phyloP scores from a whole-genome alignment of 2,797 vertebrate genomes.

The Rhynchotus rufescens region DNA sequence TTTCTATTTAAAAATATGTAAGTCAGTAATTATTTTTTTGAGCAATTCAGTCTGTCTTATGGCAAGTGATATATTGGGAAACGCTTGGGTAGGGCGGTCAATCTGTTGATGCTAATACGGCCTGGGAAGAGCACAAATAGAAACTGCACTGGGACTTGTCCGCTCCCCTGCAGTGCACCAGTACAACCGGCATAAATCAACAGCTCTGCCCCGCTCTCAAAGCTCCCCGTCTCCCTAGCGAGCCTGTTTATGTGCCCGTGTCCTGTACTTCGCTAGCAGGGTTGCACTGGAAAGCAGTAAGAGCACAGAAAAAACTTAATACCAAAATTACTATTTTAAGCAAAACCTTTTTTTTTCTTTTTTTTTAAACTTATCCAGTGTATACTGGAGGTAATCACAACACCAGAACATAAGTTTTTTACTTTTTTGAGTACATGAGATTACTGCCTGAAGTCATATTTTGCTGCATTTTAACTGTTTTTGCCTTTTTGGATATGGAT shows the following conservation, averaged over 20 bases:
- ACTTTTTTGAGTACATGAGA: not conserved
- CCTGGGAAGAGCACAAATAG: not conserved
- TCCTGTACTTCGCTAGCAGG: not conserved
- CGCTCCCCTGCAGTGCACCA: not conserved
- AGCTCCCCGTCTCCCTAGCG: not conserved
- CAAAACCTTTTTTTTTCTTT: not conserved
- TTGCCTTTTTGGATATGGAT: not conserved
- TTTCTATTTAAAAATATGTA: slow-evolving; percentile 50
- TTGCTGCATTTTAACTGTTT: not conserved
- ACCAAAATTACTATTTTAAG: not conserved
- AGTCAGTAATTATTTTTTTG: not conserved
- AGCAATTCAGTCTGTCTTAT: slow-evolving; percentile 8
- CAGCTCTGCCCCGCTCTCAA: not conserved
- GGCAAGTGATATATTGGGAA: not conserved
- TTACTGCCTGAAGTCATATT: not conserved
- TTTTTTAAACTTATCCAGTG: not conserved
- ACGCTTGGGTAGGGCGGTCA: not conserved
- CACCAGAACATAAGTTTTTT: not conserved
- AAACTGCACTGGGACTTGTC: not conserved
- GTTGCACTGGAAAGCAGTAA: not conserved
- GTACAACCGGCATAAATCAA: not conserved
- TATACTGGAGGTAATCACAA: not conserved
- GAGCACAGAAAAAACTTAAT: not conserved
- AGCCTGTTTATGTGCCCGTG: not conserved
- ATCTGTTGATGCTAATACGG: not conserved